Conservation (phyloP, 2,888 invertebrate species). For the Phengaris arion region DNA sequence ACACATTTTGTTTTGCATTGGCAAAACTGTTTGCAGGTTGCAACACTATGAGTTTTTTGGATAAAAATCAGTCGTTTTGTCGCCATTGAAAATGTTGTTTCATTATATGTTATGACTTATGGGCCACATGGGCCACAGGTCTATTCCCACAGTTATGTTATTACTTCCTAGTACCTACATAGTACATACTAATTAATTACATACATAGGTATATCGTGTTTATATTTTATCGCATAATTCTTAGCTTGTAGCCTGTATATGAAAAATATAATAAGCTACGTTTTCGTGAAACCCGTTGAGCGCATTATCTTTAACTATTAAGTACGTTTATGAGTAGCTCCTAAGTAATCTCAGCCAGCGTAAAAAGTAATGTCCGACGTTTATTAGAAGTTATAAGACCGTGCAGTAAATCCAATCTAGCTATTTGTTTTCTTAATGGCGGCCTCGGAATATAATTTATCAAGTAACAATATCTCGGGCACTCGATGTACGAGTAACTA, state of each 20-base stretch:
- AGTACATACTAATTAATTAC: too few relatives aligned
- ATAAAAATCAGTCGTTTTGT: too few relatives aligned
- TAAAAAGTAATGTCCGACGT: constrained; percentile 23
- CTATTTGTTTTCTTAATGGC: constrained; percentile 14
- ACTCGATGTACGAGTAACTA: neutral
- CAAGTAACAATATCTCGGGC: constrained; percentile 17
- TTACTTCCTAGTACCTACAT: too few relatives aligned
- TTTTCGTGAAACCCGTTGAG: constrained; percentile 5
- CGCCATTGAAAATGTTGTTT: too few relatives aligned
- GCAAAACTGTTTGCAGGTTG: too few relatives aligned
- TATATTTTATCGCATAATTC: neutral
- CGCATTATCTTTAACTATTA: constrained; percentile 13
- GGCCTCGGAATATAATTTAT: neutral
- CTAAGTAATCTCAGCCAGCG: constrained; percentile 6
- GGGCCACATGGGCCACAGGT: too few relatives aligned
- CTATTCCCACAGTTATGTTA: too few relatives aligned
- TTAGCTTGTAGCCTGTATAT: neutral
- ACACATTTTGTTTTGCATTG: too few relatives aligned
- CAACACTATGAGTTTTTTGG: too few relatives aligned
- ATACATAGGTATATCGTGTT: neutral
- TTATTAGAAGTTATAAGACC: constrained; percentile 18
- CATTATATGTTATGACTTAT: too few relatives aligned
- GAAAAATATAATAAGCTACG: constrained; percentile 5
- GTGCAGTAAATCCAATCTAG: constrained; percentile 20
- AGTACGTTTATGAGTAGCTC: constrained; percentile 14